A percentile compares a stretch with the other conserved stretches of the same genome.
Evolutionary conservation across 1,140 invertebrate genomes (phyloP).

Genomic region (Drosophila subpulchrella): DNA sequence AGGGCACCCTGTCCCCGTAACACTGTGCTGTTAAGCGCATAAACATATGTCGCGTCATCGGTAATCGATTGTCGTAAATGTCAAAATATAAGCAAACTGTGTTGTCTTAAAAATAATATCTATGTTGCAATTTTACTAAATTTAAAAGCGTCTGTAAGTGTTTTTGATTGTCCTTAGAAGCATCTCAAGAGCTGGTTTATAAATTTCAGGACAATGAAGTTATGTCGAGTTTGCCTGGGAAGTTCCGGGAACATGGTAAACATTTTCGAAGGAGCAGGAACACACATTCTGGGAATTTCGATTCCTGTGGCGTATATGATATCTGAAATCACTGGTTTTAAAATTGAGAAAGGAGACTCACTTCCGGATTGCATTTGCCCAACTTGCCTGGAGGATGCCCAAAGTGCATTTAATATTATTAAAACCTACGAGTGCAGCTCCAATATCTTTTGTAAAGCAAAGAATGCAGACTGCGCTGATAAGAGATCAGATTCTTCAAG

Average conservation of each 20-base stretch:
- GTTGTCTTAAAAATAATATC: too few relatives aligned
- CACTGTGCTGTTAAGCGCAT: too few relatives aligned
- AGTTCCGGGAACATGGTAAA: neutral
- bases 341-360: neutral
- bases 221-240: neutral
- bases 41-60: neutral
- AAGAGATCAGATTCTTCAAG: too few relatives aligned
- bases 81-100: too few relatives aligned
- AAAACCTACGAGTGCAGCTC: neutral
- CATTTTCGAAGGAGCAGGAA: neutral
- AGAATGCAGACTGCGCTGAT: neutral
- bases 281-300: neutral
- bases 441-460: neutral
- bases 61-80: too few relatives aligned
- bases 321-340: neutral
- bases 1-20: too few relatives aligned
- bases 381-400: neutral
- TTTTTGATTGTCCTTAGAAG: too few relatives aligned
- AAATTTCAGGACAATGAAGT: neutral
- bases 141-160: too few relatives aligned
- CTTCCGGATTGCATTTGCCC: neutral
- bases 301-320: neutral
- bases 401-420: conserved; percentile 7
- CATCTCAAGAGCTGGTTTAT: too few relatives aligned
- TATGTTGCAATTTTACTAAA: too few relatives aligned